Evolutionary conservation across 2,113 vertebrate genomes (phyloP), one percentile per base, ranked within the genome.

Genomic region (Ailuropoda melanoleuca): DNA sequence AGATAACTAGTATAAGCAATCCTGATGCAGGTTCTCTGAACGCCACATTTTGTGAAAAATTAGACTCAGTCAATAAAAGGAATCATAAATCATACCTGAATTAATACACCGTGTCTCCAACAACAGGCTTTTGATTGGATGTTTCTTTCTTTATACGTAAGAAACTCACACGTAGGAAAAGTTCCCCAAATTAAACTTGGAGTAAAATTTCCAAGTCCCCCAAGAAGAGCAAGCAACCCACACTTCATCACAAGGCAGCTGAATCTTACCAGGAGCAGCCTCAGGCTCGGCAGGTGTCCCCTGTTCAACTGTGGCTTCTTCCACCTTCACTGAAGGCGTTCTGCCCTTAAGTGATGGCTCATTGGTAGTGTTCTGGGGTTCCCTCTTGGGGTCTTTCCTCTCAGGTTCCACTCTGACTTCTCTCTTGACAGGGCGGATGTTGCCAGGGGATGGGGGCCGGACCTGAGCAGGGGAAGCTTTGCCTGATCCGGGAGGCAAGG

Each of bases 391-490:
- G 46, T 95, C 98, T 96, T 98, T 99, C 85, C 98, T 99, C 93
- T 99, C 98, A n/a, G 48, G 84, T 72, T 98, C 99, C 86, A 91
- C 98, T 80, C 99, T 99, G 9, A 97, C 96, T 56, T 99, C 98
- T 97, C 97, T 97, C 98, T 98, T 99, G 94, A 97, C 58, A 29
- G 99, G 99, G 48, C 99, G 99, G 88, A 99, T 98, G 97, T 99
- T 99, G 97, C 99, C 99, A 12, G 99, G 99, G 53, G 98, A 99
- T 17, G 98, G 98, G 96, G 98, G 98, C 37, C 98, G 98, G 60
- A 81, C 97, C 97, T 98, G 97, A 96, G 97, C 46, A n/a, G 80
- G 91, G 70, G 97, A 90, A 96, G 97, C 60, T 99, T 99, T 99
- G 99, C 97, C 98, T 43, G 98, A 97, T 60, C 97, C 93, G 24